Percentiles rank a stretch among this genome's conserved stretches.
Evolutionary conservation across 2,888 invertebrate genomes (phyloP).

Genomic region (Ceramica pisi): DNA sequence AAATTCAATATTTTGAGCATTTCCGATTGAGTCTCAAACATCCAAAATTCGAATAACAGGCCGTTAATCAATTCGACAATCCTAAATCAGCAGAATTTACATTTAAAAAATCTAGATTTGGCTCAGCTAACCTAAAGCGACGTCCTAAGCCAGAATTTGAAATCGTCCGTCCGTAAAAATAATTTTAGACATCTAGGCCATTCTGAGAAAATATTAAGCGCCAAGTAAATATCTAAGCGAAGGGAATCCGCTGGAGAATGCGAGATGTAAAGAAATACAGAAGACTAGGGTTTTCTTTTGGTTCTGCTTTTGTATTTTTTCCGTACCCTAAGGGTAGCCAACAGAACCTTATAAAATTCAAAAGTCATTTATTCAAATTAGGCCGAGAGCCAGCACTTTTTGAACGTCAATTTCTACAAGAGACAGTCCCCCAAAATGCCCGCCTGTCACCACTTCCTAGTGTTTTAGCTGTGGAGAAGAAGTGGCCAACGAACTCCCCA

Average conservation of each 20-base stretch:
- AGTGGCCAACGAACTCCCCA: too few species aligned
- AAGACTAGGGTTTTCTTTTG: neutral
- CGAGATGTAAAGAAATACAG: constrained; percentile 30
- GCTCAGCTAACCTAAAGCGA: constrained; percentile 12
- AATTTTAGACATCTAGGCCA: constrained; percentile 17
- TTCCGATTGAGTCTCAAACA: too few species aligned
- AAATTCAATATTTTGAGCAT: too few species aligned
- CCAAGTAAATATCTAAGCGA: constrained; percentile 32
- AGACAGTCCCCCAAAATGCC: too few species aligned
- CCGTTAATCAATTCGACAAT: neutral
- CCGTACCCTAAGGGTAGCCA: too few species aligned
- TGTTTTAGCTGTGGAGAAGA: too few species aligned
- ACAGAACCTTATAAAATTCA: too few species aligned
- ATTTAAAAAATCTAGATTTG: constrained; percentile 7
- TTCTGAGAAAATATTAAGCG: constrained; percentile 33
- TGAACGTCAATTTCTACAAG: too few species aligned
- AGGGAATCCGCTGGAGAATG: constrained; percentile 10
- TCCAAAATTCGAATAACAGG: too few species aligned
- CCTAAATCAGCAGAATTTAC: constrained; percentile 2
- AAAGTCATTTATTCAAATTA: too few species aligned
- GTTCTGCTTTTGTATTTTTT: neutral
- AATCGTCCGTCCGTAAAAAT: constrained; percentile 20
- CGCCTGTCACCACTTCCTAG: too few species aligned
- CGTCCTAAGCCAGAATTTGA: constrained; percentile 6
- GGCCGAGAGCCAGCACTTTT: too few species aligned